Evolutionary conservation across 1,140 invertebrate genomes (phyloP).

Genomic region (Brachionus manjavacas): DNA sequence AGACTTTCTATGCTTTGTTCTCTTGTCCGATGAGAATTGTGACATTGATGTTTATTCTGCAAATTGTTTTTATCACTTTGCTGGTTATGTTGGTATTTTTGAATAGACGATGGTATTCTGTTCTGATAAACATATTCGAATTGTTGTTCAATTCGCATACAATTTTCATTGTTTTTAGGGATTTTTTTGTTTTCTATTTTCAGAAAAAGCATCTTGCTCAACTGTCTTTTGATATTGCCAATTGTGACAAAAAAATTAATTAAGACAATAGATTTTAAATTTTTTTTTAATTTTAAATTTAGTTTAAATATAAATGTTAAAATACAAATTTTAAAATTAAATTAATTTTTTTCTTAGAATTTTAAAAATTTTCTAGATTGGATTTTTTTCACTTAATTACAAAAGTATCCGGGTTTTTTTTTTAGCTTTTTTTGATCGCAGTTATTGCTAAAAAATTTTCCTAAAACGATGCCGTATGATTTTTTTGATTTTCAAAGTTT

Average conservation of each 20-base stretch:
- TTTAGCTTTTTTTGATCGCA: too few relatives aligned
- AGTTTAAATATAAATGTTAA: too few relatives aligned
- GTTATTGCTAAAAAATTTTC: too few relatives aligned
- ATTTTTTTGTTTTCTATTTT: slow-evolving; percentile 15
- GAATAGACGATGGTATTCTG: slow-evolving; percentile 8
- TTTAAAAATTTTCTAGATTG: too few relatives aligned
- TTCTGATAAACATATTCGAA: slow-evolving; percentile 12
- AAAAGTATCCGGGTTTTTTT: too few relatives aligned
- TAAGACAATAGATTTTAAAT: neutral
- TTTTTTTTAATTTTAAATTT: too few relatives aligned
- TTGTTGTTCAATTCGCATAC: slow-evolving; percentile 18
- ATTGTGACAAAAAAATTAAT: neutral
- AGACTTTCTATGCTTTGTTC: neutral
- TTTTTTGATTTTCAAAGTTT: too few relatives aligned
- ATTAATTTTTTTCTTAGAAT: too few relatives aligned
- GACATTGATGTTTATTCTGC: neutral
- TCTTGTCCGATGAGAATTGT: neutral
- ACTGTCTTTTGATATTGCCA: neutral
- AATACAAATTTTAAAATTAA: too few relatives aligned
- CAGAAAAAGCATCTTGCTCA: neutral
- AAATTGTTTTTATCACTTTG: neutral
- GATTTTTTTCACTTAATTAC: too few relatives aligned
- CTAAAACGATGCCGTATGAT: too few relatives aligned
- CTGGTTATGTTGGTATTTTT: neutral
- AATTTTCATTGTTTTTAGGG: slow-evolving; percentile 27